A percentile compares a stretch with the other conserved stretches of the same genome.
phyloP scores from a whole-genome alignment of 2,113 vertebrate genomes.

The Cercocebus atys region DNA sequence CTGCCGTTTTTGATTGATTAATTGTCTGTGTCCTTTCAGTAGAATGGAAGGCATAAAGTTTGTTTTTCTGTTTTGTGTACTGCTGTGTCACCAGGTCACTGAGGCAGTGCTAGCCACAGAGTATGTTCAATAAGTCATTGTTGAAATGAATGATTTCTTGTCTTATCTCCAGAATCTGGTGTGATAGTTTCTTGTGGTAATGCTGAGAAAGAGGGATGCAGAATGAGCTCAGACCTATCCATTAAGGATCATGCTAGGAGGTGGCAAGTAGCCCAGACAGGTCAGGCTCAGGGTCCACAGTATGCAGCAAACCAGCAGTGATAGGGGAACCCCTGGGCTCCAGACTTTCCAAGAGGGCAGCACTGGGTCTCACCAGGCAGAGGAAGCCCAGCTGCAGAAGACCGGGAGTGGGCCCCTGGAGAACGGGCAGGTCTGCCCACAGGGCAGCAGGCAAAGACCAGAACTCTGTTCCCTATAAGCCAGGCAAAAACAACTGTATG shows the following conservation, averaged over 20 bases:
- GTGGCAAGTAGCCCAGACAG: not conserved
- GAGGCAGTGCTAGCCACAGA: not conserved
- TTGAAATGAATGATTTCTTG: not conserved
- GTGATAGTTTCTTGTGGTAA: not conserved
- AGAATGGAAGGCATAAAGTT: not conserved
- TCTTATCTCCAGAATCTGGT: not conserved
- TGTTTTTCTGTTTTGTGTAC: not conserved
- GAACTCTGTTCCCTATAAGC: not conserved
- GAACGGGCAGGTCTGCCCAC: accelerated
- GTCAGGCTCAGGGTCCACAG: not conserved
- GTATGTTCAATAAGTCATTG: not conserved
- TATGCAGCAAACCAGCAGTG: not conserved
- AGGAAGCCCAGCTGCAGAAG: not conserved
- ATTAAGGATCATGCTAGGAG: not conserved
- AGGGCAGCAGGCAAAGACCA: not conserved
- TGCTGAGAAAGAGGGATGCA: not conserved
- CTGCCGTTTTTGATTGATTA: not conserved
- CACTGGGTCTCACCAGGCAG: not conserved
- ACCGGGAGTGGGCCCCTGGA: not conserved
- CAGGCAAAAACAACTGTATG: not conserved
- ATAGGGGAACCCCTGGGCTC: not conserved
- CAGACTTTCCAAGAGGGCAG: not conserved
- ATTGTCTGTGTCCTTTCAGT: not conserved
- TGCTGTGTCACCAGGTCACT: not conserved
- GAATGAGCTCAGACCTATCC: not conserved